A percentile compares a stretch with the other conserved stretches of the same genome.
Conservation (phyloP, 2,888 invertebrate species). For the Chymomyza amoena region DNA sequence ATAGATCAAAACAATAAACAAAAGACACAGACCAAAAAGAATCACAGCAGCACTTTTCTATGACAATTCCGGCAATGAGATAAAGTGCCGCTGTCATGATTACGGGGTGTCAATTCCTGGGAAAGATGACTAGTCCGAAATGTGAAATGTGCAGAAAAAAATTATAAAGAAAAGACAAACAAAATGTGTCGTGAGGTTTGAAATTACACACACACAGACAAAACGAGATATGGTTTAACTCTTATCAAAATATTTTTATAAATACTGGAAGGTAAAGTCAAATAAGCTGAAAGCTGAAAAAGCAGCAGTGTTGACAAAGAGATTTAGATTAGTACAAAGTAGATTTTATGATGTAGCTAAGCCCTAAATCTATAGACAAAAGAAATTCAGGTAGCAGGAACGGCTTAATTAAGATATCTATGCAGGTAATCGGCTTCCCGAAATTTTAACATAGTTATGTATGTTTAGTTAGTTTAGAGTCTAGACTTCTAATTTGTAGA, state of each 20-base stretch:
- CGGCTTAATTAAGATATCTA: not conserved
- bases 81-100: slow-evolving; percentile 31
- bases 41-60: slow-evolving; percentile 2
- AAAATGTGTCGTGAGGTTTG: slow-evolving; percentile 64
- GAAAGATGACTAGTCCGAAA: slow-evolving; percentile 53
- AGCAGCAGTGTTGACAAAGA: not conserved
- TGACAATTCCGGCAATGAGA: slow-evolving; percentile 25
- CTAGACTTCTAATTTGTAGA: slow-evolving; percentile 42
- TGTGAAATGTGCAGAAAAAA: slow-evolving; percentile 50
- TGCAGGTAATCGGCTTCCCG: slow-evolving; percentile 43
- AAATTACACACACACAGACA: slow-evolving; percentile 62
- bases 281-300: not conserved
- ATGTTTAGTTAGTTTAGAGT: too few relatives aligned
- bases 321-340: not conserved
- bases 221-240: slow-evolving; percentile 11
- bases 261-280: slow-evolving; percentile 8
- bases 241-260: slow-evolving; percentile 42
- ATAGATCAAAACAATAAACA: slow-evolving; percentile 46
- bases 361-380: not conserved
- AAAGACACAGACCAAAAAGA: not conserved
- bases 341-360: not conserved
- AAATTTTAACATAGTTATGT: not conserved
- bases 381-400: slow-evolving; percentile 57
- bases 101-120: slow-evolving; percentile 58
- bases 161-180: slow-evolving; percentile 42